These are phyloP conservation scores for Drosophila parthenogenetica DNA, from an alignment of 2,888 invertebrate species.

Conservation along the genomic window DNA sequence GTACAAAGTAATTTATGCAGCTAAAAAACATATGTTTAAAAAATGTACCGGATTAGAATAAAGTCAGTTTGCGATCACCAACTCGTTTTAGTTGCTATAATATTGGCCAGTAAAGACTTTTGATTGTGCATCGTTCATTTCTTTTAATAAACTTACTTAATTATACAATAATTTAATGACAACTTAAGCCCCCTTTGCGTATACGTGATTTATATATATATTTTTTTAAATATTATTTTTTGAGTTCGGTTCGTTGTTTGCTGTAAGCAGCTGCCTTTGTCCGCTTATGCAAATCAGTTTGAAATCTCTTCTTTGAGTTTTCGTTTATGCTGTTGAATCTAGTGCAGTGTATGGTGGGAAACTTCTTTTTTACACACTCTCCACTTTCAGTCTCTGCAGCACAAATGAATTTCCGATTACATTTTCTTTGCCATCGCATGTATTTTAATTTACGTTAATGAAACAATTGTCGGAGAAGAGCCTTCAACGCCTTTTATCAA, in stretches of 20 bases:
- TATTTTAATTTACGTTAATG: constrained; percentile 77
- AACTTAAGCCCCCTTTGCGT: constrained; percentile 13
- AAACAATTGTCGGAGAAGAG: constrained; percentile 60
- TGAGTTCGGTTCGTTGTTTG: neutral
- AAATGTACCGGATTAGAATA: neutral
- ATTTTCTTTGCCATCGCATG: constrained; percentile 62
- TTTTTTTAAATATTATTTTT: constrained; percentile 8
- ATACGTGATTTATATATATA: constrained; percentile 19
- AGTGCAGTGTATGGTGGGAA: neutral
- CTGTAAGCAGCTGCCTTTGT: constrained; percentile 50
- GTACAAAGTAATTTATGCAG: too few relatives aligned
- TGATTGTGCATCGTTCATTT: neutral
- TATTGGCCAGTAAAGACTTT: too few relatives aligned
- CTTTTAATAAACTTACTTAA: neutral
- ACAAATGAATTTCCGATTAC: constrained; percentile 75
- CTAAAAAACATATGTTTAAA: neutral
- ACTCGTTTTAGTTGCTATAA: too few relatives aligned
- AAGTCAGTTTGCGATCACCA: too few relatives aligned
- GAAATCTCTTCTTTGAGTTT: constrained; percentile 66
- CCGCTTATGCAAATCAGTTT: constrained; percentile 74
- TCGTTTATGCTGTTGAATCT: constrained; percentile 55
- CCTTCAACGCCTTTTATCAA: constrained; percentile 13
- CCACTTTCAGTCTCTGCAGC: constrained; percentile 18
- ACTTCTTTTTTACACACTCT: neutral
- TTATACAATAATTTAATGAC: constrained; percentile 35